Evolutionary conservation across 1,140 invertebrate genomes (phyloP), one percentile per base, ranked within the genome.

Genomic region (Apis mellifera): DNA sequence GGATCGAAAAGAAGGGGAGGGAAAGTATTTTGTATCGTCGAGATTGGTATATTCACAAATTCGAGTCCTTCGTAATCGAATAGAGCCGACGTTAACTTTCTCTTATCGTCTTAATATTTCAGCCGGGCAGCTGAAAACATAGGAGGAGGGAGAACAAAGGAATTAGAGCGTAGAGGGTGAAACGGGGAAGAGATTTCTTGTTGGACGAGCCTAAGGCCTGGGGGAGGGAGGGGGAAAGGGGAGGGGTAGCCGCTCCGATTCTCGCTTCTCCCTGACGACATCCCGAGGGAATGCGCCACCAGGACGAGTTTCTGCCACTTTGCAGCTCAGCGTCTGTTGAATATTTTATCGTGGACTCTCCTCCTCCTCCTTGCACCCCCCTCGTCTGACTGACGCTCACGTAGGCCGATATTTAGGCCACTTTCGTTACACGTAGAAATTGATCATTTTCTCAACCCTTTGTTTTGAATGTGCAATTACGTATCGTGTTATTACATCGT

Each of bases 241-340:
- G n/a, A n/a, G n/a, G n/a, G n/a, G n/a, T n/a, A n/a, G 60, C 82
- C 82, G 68, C 70, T 71, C 71, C 80, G 85, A 86, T 87, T 87
- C 81, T 86, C 86, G 82, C 54, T 57, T 76, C 85, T 80, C 73
- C 26, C 54, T 54, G 76, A 42, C 66, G 57, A 66, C 52, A 73
- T 87, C 88, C 83, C 85, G 57, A 55, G 85, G 87, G 87, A 85
- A 52, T 26, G n/a, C 70, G 78, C 42, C 79, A 60, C 52, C 75
- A 59, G 89, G 82, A 89, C 83, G 89, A 89, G 89, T 90, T 90
- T 90, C 89, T 90, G 87, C 79, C 89, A 90, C 89, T 90, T 90
- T 89, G 87, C 89, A 90, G 89, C 89, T 90, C 89, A 90, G 84
- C 89, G 87, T 90, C 89, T 89, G 87, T 85, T 90, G 89, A 90